Evolutionary conservation across 2,113 vertebrate species (phyloP).

Genomic region (Thunnus thynnus): DNA sequence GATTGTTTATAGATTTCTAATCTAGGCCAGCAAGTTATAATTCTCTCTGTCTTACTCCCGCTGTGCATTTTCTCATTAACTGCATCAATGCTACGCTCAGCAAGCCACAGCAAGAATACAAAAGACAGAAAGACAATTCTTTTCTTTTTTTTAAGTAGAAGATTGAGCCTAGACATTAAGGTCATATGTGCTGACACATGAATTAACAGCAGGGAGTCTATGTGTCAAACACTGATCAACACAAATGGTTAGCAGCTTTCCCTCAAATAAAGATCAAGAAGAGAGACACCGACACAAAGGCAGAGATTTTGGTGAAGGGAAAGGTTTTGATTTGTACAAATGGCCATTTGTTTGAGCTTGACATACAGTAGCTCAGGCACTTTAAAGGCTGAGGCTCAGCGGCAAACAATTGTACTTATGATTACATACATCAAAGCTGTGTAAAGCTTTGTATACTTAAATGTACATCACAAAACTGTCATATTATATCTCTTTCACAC

Average conservation of each 20-base stretch:
- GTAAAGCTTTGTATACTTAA: not conserved
- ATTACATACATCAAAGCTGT: not conserved
- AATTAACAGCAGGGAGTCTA: constrained; percentile 23
- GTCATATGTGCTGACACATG: constrained; percentile 45
- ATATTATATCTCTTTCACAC: too few species aligned
- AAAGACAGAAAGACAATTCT: constrained; percentile 30
- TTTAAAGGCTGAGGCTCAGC: not conserved
- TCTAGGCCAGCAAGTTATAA: constrained; percentile 63
- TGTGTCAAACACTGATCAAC: constrained; percentile 42
- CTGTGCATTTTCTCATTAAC: constrained; percentile 73
- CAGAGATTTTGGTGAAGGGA: constrained; percentile 6
- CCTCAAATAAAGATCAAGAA: constrained; percentile 13
- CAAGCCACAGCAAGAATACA: constrained; percentile 38
- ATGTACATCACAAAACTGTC: not conserved
- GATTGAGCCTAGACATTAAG: constrained; percentile 35
- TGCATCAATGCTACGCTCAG: constrained; percentile 46
- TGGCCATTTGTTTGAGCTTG: constrained; percentile 1
- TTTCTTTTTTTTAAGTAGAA: constrained; percentile 26
- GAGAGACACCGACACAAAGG: not conserved
- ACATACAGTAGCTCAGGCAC: not conserved
- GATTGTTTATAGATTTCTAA: constrained; percentile 76
- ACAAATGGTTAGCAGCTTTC: constrained; percentile 24
- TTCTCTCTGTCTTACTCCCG: constrained; percentile 61
- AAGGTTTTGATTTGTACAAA: constrained; percentile 9
- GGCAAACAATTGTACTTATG: not conserved